phyloP scores from a whole-genome alignment of 2,797 vertebrate genomes.

The Etheostoma nigrum region DNA sequence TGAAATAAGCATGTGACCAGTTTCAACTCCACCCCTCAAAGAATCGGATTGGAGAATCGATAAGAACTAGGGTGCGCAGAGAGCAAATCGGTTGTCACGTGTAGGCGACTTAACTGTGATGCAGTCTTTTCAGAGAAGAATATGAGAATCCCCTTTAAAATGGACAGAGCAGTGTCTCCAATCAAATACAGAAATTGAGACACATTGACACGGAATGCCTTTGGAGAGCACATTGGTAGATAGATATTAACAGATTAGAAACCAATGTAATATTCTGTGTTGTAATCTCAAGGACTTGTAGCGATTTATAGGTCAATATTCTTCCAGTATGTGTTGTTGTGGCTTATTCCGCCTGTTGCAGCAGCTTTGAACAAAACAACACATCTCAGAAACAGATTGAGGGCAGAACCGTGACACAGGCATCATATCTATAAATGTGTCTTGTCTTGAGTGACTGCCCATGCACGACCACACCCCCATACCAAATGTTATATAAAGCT shows the following conservation, averaged over 20 bases:
- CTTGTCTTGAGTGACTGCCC: constrained; percentile 24
- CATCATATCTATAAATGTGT: constrained; percentile 41
- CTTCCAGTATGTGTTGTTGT: not conserved
- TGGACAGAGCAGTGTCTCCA: not conserved
- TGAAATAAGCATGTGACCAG: no score
- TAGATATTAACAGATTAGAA: not conserved
- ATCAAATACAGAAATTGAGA: not conserved
- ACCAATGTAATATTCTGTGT: not conserved
- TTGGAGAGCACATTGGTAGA: not conserved
- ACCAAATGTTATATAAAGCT: constrained; percentile 2
- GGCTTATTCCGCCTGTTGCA: constrained; percentile 1
- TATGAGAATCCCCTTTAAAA: not conserved
- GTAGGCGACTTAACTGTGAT: no score
- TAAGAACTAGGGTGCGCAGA: no score
- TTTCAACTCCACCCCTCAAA: no score
- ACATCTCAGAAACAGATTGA: constrained; percentile 24
- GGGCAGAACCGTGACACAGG: constrained; percentile 12
- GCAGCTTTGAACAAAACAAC: constrained; percentile 15
- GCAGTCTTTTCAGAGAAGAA: not conserved
- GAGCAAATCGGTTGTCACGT: no score
- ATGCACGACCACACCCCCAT: constrained; percentile 1
- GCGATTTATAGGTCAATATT: not conserved
- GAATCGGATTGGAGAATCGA: no score
- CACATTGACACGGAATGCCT: not conserved
- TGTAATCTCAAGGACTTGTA: not conserved